Percentiles rank a stretch among this genome's conserved stretches.
phyloP scores from a whole-genome alignment of 2,888 invertebrate genomes.

The Cryptus viduatorius region DNA sequence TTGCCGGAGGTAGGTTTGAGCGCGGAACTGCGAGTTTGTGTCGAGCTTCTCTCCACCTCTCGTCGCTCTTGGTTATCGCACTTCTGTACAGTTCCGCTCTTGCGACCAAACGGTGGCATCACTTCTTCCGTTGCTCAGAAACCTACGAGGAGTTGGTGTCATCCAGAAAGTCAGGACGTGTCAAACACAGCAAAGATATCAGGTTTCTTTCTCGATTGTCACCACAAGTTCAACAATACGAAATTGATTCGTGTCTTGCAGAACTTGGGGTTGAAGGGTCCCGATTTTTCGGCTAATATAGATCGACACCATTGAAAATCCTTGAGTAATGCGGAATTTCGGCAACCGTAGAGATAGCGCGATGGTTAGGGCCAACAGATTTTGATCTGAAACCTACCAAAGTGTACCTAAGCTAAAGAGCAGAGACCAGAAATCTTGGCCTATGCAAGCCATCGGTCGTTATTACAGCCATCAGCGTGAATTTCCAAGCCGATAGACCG shows the following conservation, averaged over 20 bases:
- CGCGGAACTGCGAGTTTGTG: conserved; percentile 39
- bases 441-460: neutral
- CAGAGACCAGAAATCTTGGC: neutral
- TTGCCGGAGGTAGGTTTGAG: conserved; percentile 31
- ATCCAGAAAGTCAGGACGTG: neutral
- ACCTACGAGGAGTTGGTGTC: neutral
- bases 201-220: neutral
- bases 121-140: neutral
- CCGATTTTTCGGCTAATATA: neutral
- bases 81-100: conserved; percentile 5
- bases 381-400: neutral
- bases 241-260: neutral
- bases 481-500: neutral
- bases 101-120: neutral
- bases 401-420: too few relatives aligned
- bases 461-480: neutral
- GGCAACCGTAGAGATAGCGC: neutral
- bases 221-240: neutral
- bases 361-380: neutral
- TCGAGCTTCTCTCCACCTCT: conserved; percentile 2
- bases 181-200: neutral
- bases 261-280: neutral
- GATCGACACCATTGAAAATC: neutral
- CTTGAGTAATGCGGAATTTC: neutral
- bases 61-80: conserved; percentile 25